These are phyloP conservation scores for Drosophila paramelanica DNA, from an alignment of 2,888 invertebrate species.

Conservation along the genomic window DNA sequence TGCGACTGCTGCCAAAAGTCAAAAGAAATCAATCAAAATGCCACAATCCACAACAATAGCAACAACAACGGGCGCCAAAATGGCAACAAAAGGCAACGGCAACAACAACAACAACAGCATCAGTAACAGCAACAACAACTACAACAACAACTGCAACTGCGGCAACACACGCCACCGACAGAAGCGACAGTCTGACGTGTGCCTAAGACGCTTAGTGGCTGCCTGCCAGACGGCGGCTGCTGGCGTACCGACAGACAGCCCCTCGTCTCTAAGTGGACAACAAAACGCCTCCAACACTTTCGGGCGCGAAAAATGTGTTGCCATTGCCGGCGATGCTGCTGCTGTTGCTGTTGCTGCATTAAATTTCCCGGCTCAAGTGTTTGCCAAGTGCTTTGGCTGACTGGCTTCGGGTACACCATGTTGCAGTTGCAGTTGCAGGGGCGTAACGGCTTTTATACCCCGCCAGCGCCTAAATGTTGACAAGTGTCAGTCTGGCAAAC, in stretches of 20 bases:
- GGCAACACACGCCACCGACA: conserved; percentile 64
- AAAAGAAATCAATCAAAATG: conserved; percentile 79
- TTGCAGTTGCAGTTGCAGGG: conserved; percentile 66
- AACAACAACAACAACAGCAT: conserved; percentile 21
- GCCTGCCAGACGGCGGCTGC: conserved; percentile 46
- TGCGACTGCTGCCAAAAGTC: conserved; percentile 77
- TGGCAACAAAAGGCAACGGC: conserved; percentile 59
- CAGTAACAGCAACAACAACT: conserved; percentile 21
- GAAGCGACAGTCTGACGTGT: conserved; percentile 79
- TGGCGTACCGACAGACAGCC: conserved; percentile 58
- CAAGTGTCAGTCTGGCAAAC: conserved; percentile 74
- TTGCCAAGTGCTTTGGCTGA: conserved; percentile 52
- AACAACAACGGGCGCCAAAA: conserved; percentile 37
- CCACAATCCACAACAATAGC: conserved; percentile 70
- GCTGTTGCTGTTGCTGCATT: conserved; percentile 27
- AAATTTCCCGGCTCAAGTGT: conserved; percentile 61
- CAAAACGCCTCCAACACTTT: conserved; percentile 81
- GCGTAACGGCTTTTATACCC: conserved; percentile 57
- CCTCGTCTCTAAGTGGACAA: conserved; percentile 76
- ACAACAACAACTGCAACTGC: conserved; percentile 27
- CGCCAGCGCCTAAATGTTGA: conserved; percentile 64
- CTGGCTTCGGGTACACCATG: conserved; percentile 16
- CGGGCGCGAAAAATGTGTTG: conserved; percentile 79
- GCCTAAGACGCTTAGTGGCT: conserved; percentile 78
- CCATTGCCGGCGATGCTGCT: conserved; percentile 53